A percentile compares a stretch with the other conserved stretches of the same genome.
Conservation (phyloP, 35 echinoderm and acorn worm species). For the Strongylocentrotus purpuratus region DNA sequence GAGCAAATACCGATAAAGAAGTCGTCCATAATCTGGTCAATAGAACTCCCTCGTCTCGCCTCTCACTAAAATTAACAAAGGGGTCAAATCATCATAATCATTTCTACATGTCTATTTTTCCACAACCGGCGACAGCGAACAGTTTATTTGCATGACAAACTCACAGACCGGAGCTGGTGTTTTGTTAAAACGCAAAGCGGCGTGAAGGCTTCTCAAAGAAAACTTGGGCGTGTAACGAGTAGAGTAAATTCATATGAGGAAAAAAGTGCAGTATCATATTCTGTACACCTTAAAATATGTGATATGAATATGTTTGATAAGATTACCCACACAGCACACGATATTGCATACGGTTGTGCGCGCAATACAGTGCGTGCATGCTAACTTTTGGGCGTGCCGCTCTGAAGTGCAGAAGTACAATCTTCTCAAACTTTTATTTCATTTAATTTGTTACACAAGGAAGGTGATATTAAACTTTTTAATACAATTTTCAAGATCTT, state of each 20-base stretch:
- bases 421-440: background rate
- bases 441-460: background rate
- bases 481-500: background rate
- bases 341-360: background rate
- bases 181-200: background rate
- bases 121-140: background rate
- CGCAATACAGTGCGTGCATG: background rate
- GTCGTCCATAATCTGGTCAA: background rate
- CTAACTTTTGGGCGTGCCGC: background rate
- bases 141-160: background rate
- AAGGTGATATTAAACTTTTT: background rate
- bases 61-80: background rate
- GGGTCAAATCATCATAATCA: background rate
- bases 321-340: background rate
- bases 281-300: background rate
- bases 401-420: background rate
- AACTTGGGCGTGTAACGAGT: background rate
- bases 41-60: background rate
- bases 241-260: background rate
- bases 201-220: background rate
- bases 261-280: conserved; percentile 2
- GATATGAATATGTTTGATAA: background rate
- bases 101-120: background rate
- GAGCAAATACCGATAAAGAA: background rate
- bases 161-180: background rate